Percentiles rank a stretch among this genome's conserved stretches.
phyloP scores from a whole-genome alignment of 2,888 invertebrate species.

The Synergus laeviventris region DNA sequence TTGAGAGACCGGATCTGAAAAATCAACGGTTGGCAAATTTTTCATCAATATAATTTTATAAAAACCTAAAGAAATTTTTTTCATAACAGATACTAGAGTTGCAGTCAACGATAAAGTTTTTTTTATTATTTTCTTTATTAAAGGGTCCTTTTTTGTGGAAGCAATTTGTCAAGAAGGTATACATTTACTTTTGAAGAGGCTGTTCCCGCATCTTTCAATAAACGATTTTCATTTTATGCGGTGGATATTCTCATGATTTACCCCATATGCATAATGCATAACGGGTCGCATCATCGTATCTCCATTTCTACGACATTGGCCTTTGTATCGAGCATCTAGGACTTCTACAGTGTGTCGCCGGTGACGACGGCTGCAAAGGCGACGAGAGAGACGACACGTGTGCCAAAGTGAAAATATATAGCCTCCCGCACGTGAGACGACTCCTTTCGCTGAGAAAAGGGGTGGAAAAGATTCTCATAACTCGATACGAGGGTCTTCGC shows the following conservation, averaged over 20 bases:
- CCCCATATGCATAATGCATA: slow-evolving; percentile 71
- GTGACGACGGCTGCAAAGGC: slow-evolving; percentile 62
- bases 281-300: slow-evolving; percentile 74
- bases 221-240: slow-evolving; percentile 60
- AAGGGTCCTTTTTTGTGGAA: background rate
- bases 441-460: slow-evolving; percentile 57
- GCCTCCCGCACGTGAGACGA: slow-evolving; percentile 69
- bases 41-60: too few species aligned
- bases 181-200: background rate
- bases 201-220: slow-evolving; percentile 58
- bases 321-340: slow-evolving; percentile 64
- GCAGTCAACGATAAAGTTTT: background rate
- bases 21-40: background rate
- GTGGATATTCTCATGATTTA: slow-evolving; percentile 57
- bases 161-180: slow-evolving; percentile 29
- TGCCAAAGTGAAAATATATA: slow-evolving; percentile 76
- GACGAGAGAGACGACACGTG: slow-evolving; percentile 73
- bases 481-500: slow-evolving; percentile 63
- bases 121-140: background rate
- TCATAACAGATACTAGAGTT: background rate
- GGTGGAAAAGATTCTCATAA: slow-evolving; percentile 71
- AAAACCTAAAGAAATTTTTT: too few species aligned
- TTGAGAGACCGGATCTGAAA: background rate
- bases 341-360: slow-evolving; percentile 51
- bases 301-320: slow-evolving; percentile 69